Evolutionary conservation across 2,888 invertebrate genomes (phyloP).

Genomic region (Andrena praecox): DNA sequence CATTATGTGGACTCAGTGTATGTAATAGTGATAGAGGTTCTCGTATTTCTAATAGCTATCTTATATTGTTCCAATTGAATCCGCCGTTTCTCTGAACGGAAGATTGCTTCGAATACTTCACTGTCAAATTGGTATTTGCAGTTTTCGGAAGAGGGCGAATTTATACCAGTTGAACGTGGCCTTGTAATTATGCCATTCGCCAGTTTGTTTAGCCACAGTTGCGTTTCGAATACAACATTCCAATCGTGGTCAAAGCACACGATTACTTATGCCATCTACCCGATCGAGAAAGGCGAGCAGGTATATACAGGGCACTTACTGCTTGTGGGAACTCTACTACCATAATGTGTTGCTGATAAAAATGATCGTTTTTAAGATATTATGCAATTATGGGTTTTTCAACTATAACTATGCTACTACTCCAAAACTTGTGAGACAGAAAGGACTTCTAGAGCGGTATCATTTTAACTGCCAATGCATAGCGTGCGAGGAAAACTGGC

Average conservation of each 20-base stretch:
- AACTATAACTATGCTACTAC: too few relatives aligned
- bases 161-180: conserved; percentile 85
- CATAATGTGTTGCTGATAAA: not conserved
- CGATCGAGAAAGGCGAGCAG: conserved; percentile 90
- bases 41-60: too few relatives aligned
- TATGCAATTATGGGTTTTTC: conserved; percentile 93
- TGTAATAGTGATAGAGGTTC: conserved; percentile 24
- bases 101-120: not conserved
- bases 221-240: conserved; percentile 92
- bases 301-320: conserved; percentile 65
- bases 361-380: conserved; percentile 84
- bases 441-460: conserved; percentile 90
- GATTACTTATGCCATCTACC: conserved; percentile 87
- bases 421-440: conserved; percentile 86
- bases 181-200: conserved; percentile 92
- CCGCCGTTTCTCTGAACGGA: too few relatives aligned
- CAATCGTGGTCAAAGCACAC: conserved; percentile 85
- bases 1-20: conserved; percentile 92
- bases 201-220: conserved; percentile 95
- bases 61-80: too few relatives aligned
- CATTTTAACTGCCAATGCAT: conserved; percentile 92
- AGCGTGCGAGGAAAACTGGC: conserved; percentile 91
- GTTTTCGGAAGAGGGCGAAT: conserved; percentile 69
- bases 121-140: conserved; percentile 48
- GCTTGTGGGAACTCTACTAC: not conserved